These are phyloP conservation scores for Tyrophagus putrescentiae DNA, from an alignment of 1,140 invertebrate species.

Conservation along the genomic window DNA sequence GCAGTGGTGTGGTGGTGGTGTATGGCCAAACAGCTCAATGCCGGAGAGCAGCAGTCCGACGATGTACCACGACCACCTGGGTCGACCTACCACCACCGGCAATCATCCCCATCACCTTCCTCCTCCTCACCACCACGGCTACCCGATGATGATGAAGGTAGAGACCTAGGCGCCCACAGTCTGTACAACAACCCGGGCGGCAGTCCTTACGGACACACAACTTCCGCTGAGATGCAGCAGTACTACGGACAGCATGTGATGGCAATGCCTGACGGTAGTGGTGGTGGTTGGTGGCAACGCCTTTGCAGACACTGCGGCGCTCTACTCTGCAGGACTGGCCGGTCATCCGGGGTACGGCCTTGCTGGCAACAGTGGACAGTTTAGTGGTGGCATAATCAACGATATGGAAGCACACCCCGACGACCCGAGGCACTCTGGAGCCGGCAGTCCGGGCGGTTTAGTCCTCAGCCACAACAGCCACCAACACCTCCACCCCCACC, in stretches of 20 bases:
- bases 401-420: neutral
- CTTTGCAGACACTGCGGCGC: neutral
- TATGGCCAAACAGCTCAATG: neutral
- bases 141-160: no score
- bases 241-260: neutral
- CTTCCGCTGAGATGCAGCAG: neutral
- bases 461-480: neutral
- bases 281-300: neutral
- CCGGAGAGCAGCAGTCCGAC: conserved; percentile 7
- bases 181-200: neutral
- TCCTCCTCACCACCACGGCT: no score
- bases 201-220: neutral
- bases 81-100: neutral
- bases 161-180: neutral
- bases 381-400: neutral
- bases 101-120: neutral
- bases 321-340: neutral
- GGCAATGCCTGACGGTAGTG: neutral
- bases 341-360: no score
- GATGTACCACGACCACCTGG: neutral
- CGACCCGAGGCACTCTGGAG: no score
- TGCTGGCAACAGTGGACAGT: neutral
- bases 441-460: neutral
- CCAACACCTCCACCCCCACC: neutral
- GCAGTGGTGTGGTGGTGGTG: neutral